phyloP scores from a whole-genome alignment of 2,113 vertebrate species.

The Odocoileus virginianus region DNA sequence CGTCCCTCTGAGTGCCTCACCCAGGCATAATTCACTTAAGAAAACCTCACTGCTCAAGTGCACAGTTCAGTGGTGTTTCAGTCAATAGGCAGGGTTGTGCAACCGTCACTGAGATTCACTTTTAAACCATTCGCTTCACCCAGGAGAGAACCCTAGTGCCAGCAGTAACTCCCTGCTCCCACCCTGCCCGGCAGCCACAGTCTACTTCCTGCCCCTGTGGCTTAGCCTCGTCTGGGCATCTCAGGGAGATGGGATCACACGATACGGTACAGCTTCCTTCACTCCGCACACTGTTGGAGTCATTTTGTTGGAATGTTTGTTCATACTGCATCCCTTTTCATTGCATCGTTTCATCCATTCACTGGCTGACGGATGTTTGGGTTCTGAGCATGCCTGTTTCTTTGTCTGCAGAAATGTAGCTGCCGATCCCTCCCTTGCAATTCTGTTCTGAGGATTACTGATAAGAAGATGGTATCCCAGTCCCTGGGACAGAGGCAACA shows the following conservation, averaged over 20 bases:
- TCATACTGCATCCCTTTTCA: fast-evolving
- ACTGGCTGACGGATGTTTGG: fast-evolving
- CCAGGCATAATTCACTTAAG: not conserved
- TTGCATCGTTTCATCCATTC: not conserved
- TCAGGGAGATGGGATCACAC: fast-evolving
- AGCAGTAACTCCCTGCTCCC: fast-evolving
- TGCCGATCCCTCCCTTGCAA: not conserved
- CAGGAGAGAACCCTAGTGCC: no score
- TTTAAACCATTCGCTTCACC: not conserved
- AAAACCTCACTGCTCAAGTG: not conserved
- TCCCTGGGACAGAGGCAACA: not conserved
- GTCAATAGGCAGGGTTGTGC: not conserved
- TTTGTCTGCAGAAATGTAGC: not conserved
- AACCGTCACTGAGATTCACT: not conserved
- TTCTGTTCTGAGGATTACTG: not conserved
- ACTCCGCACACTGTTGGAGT: fast-evolving
- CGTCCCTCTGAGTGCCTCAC: not conserved
- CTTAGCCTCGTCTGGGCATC: not conserved
- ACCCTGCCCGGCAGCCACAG: fast-evolving
- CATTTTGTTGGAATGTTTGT: fast-evolving
- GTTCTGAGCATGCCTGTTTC: not conserved
- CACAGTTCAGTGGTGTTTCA: not conserved
- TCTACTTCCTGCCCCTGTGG: not conserved
- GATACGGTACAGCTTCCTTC: fast-evolving
- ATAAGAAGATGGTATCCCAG: not conserved